These are phyloP conservation scores for Pseudomugil tenellus DNA, from an alignment of 2,797 vertebrate species.

Conservation along the genomic window DNA sequence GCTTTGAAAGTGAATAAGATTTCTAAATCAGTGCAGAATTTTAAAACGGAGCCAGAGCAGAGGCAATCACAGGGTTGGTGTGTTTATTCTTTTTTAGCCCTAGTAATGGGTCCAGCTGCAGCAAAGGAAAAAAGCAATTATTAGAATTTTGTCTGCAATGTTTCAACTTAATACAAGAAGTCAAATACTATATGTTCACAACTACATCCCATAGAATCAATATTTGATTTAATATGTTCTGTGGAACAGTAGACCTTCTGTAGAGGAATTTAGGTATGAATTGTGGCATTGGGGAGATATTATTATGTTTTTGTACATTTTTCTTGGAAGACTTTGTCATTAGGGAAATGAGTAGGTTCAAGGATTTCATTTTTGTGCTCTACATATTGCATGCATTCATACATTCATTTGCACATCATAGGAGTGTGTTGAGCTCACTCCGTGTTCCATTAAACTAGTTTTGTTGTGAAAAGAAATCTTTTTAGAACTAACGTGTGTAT, in stretches of 20 bases:
- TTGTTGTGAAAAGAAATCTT: slow-evolving; percentile 24
- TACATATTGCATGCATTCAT: slow-evolving; percentile 13
- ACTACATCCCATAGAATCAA: slow-evolving; percentile 13
- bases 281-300: slow-evolving; percentile 17
- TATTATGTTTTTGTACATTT: slow-evolving; percentile 14
- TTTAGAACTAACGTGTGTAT: slow-evolving; percentile 18
- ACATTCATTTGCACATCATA: slow-evolving; percentile 6
- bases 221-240: slow-evolving; percentile 20
- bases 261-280: slow-evolving; percentile 15
- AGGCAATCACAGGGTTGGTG: neutral
- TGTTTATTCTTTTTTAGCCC: neutral
- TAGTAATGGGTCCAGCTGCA: neutral
- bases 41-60: neutral
- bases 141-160: neutral
- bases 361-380: slow-evolving; percentile 26
- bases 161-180: neutral
- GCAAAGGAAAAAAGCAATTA: neutral
- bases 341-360: slow-evolving; percentile 22
- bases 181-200: slow-evolving; percentile 11
- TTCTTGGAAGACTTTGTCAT: slow-evolving; percentile 16
- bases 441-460: slow-evolving; percentile 26
- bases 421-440: neutral
- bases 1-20: neutral
- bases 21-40: neutral
- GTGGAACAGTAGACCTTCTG: slow-evolving; percentile 4